These are phyloP conservation scores for Dryococelus australis DNA, from an alignment of 2,888 invertebrate genomes.

Conservation along the genomic window DNA sequence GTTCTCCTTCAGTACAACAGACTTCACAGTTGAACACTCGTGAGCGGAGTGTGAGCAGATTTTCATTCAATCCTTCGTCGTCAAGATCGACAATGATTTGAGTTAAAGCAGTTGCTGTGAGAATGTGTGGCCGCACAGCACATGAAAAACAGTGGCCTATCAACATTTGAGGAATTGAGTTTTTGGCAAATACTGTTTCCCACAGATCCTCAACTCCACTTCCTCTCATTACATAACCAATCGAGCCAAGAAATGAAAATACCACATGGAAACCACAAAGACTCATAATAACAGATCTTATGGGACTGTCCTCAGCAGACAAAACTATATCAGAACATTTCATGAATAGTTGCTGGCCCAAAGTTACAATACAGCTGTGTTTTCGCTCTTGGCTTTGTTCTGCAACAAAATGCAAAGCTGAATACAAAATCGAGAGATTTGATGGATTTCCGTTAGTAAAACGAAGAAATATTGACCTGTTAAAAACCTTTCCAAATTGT, in stretches of 20 bases:
- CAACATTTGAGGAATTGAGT: too few relatives aligned
- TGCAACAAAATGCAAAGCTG: too few relatives aligned
- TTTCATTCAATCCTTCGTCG: neutral
- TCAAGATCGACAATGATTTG: neutral
- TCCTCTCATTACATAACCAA: neutral
- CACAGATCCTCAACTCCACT: neutral
- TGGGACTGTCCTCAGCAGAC: too few relatives aligned
- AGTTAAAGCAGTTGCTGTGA: neutral
- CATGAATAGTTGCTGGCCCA: too few relatives aligned
- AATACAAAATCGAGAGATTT: too few relatives aligned
- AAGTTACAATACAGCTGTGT: too few relatives aligned
- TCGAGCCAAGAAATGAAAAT: neutral
- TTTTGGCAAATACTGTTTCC: neutral
- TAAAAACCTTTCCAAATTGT: neutral
- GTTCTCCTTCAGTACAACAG: neutral
- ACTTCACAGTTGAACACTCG: neutral
- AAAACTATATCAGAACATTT: too few relatives aligned
- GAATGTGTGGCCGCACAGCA: neutral
- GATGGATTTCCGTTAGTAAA: too few relatives aligned
- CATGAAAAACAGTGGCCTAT: too few relatives aligned
- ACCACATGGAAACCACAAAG: neutral
- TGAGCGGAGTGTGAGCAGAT: neutral
- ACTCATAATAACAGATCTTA: too few relatives aligned
- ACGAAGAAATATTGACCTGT: too few relatives aligned
- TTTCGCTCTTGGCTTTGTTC: too few relatives aligned